Evolutionary conservation across 2,113 vertebrate species (phyloP).

Genomic region (Dolichotis patagonum): DNA sequence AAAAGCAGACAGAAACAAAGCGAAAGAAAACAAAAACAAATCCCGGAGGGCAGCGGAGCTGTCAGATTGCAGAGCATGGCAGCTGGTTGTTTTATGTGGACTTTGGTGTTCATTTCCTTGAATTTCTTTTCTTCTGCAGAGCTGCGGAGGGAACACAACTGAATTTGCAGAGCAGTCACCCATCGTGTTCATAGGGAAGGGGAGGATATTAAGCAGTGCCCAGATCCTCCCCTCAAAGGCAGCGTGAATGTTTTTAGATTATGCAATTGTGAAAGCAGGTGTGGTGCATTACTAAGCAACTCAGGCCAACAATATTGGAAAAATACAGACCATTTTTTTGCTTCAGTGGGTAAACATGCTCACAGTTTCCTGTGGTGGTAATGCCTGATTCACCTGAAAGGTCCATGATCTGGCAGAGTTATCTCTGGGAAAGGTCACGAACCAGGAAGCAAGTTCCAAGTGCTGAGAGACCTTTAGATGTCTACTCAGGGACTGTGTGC

Average conservation of each 20-base stretch:
- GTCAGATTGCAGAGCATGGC: not conserved
- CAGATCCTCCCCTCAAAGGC: not conserved
- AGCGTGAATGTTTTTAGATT: not conserved
- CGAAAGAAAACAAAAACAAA: not conserved
- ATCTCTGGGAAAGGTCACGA: not conserved
- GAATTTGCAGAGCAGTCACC: not conserved
- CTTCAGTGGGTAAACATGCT: not conserved
- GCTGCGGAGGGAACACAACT: not conserved
- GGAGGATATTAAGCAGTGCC: not conserved
- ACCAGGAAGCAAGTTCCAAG: not conserved
- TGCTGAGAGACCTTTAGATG: not conserved
- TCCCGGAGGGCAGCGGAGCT: not conserved
- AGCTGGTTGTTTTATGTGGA: not conserved
- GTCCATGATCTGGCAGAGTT: not conserved
- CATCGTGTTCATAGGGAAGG: not conserved
- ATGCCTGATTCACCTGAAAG: not conserved
- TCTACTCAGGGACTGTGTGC: not conserved
- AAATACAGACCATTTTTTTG: slow-evolving; percentile 46
- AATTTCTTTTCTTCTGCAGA: not conserved
- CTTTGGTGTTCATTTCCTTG: not conserved
- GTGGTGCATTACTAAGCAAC: not conserved
- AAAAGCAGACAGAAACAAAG: not conserved
- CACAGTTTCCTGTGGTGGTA: not conserved
- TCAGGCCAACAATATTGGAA: not conserved
- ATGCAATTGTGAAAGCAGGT: not conserved